Base-by-base conservation (phyloP, 2,888 invertebrate genomes). In the Poecilobothrus nobilitatus region DNA sequence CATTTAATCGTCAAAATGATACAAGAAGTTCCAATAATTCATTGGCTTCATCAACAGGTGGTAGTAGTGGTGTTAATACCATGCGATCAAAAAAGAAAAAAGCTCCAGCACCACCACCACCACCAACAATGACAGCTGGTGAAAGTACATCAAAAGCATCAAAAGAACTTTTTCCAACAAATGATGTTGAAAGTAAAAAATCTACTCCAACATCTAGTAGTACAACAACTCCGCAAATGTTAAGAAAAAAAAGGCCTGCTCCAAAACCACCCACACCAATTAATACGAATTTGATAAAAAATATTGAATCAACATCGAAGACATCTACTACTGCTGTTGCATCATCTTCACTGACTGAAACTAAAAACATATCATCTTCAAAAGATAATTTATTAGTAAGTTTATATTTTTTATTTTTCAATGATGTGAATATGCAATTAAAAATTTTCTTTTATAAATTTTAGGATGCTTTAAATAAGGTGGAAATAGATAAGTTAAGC, bases 221-320 rank as follows among this genome's bases (percentile, higher is more conserved):
- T 8, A 73, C 76, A 18, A 80, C 83, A 1, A 83, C 83, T 69
- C 78, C 78, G 1, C 76, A 75, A 61, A 84, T 83, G 68, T 76
- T 84, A 66, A 84, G 87, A 68, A 90, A 90, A 78, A 84, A 85
- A 69, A 86, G 87, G 65, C 86, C 85, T 8, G 91, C 91, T 0
- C 91, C 91, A 1, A 76, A 78, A 27, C 78, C 77, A n/a, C 78
- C 78, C 6, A 76, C 73, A 53, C 67, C 72, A 9, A 68, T 72
- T 67, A 75, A 66, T 44, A 15, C 44, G 3, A 44, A 6, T 44
- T 12, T 12, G 3, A 44, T 10, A 44, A 44, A 44, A 44, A 12
- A 44, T 15, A 12, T 10, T 7, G 12, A 44, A 10, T 44, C 44
- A 44, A 34, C 5, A n/a, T 53, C n/a, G 15, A 53, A 6, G 7